Evolutionary conservation across 2,888 invertebrate genomes (phyloP), one percentile per base, ranked within the genome.

Genomic region (Nudaria mundana): DNA sequence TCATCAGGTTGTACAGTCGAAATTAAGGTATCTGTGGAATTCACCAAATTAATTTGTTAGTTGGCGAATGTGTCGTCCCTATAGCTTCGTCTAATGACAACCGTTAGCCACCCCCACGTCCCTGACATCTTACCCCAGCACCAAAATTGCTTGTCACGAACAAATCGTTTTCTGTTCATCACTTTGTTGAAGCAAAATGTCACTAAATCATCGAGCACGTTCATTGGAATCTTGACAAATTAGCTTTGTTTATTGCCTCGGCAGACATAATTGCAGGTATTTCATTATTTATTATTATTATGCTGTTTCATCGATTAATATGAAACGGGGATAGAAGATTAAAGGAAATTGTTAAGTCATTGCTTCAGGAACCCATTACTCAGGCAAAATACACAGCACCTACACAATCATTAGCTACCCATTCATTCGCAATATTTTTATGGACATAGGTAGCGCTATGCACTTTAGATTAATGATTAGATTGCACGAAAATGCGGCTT

Each of bases 41-140:
- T 81, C 83, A 81, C 82, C 55, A 66, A 75, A 76, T 76, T 74
- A 77, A 81, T 81, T 71, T 76, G 70, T 81, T 86, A 85, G 85
- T 71, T 79, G 81, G 81, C 82, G 76, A 87, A 84, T 86, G 84
- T 86, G 78, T 70, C 80, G 86, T 85, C 81, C 81, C 74, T 67
- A 63, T 77, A 82, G 85, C 82, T 80, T 82, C 79, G 76, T 76
- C 70, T 71, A 78, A 80, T 72, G 74, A 73, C 76, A 78, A 79
- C 76, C 66, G 76, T 71, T 71, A 76, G 73, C 64, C 57, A 58
- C 55, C 57, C 63, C 74, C 71, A 64, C 73, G 62, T 65, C 73
- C 74, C 70, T 61, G 60, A 72, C 63, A 74, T 67, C 60, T 61
- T 65, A 54, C 66, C 75, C 69, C 65, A 66, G 79, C 83, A 83